Evolutionary conservation across 2,888 invertebrate genomes (phyloP), one percentile per base, ranked within the genome.

Genomic region (Agrilus cyanescens): DNA sequence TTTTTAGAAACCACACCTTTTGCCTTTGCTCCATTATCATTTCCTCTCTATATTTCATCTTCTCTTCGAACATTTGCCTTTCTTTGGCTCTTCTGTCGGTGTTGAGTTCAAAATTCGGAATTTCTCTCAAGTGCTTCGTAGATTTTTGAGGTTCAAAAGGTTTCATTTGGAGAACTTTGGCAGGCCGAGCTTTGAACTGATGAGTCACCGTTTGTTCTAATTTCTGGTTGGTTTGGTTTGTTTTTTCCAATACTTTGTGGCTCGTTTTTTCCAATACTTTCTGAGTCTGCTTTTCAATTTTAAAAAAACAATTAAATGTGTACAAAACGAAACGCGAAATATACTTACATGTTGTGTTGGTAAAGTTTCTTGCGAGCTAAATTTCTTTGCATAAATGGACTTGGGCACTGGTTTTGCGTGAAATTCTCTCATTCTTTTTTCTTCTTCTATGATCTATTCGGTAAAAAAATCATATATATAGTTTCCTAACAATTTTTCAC

Each of bases 361-460:
- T 4, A 25, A 25, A 2, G 25, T 10, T 25, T 25, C 25, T 25
- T 2, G 2, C 8, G 10, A 10, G 4, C 2, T 8, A 25, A 25
- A 8, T 25, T 25, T 25, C 25, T 25, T 25, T 25, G 8, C 25
- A 10, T 25, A 32, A 14, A 42, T 25, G 18, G 38, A 45, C 46
- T 59, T 60, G 1, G 84, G 84, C 12, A 78, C 58, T 0, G 82
- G 82, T 38, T 78, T 76, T 0, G 85, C 85, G 61, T 80, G 81
- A 55, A 86, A 86, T 50, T 75, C 74, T 1, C 73, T 65, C 1
- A 73, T 70, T 58, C 77, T 74, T 52, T 73, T 78, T 46, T 71
- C 69, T 46, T 77, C 74, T 48, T 80, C 76, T 14, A 76, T 57
- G 44, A 72, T 66, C 60, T 53, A 37, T 10, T 25, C 3, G 10